phyloP scores from a whole-genome alignment of 2,888 invertebrate species.

The Troides aeacus region DNA sequence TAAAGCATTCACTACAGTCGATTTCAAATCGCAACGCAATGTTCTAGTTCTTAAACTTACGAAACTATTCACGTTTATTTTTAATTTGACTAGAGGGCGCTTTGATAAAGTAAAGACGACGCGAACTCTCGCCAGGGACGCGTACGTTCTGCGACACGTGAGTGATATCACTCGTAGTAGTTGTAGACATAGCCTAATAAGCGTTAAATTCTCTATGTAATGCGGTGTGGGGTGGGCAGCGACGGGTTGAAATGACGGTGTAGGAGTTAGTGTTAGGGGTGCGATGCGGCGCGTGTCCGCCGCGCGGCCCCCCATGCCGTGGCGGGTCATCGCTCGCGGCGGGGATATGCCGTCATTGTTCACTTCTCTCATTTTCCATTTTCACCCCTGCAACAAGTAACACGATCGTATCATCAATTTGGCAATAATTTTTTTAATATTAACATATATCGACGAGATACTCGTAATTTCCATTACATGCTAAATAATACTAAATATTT shows the following conservation, averaged over 20 bases:
- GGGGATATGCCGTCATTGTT: slow-evolving; percentile 76
- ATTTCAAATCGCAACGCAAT: slow-evolving; percentile 64
- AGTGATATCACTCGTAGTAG: slow-evolving; percentile 61
- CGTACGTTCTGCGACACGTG: slow-evolving; percentile 52
- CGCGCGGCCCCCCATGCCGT: slow-evolving; percentile 58
- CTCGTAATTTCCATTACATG: background rate
- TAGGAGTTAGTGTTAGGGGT: slow-evolving; percentile 48
- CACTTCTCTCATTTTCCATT: slow-evolving; percentile 73
- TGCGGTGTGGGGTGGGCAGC: slow-evolving; percentile 42
- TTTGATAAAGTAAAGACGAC: slow-evolving; percentile 73
- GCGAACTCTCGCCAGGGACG: slow-evolving; percentile 55
- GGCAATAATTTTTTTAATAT: background rate
- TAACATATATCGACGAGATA: background rate
- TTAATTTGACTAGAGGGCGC: slow-evolving; percentile 78
- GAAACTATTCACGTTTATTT: slow-evolving; percentile 56
- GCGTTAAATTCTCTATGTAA: slow-evolving; percentile 66
- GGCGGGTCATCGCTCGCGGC: slow-evolving; percentile 74
- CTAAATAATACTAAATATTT: background rate
- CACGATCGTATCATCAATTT: slow-evolving; percentile 9
- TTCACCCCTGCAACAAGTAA: slow-evolving; percentile 70
- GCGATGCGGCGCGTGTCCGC: slow-evolving; percentile 53
- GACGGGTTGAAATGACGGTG: no score
- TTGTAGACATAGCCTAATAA: slow-evolving; percentile 76
- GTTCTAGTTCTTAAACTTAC: slow-evolving; percentile 72
- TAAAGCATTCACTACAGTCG: slow-evolving; percentile 71